phyloP scores from a whole-genome alignment of 2,797 vertebrate species.

The Smutsia gigantea region DNA sequence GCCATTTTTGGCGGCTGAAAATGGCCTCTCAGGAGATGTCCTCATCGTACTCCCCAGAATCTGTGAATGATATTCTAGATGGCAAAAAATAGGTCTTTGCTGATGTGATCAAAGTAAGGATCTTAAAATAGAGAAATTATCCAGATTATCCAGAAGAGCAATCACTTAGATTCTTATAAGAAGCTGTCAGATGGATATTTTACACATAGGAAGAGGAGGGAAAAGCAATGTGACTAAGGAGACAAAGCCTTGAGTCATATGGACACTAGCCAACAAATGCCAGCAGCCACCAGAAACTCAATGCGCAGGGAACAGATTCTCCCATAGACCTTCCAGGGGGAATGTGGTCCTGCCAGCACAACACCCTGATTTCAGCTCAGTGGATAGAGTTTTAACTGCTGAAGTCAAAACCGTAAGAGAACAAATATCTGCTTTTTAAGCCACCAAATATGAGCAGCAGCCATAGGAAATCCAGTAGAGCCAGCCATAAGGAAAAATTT shows the following conservation, averaged over 20 bases:
- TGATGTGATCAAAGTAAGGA: not conserved
- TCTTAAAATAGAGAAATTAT: not conserved
- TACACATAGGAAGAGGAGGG: not conserved
- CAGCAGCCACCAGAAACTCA: not conserved
- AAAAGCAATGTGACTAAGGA: not conserved
- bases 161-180: not conserved
- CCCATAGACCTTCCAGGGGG: not conserved
- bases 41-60: not conserved
- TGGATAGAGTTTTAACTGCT: not conserved
- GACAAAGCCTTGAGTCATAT: not conserved
- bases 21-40: not conserved
- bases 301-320: not conserved
- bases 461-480: not conserved
- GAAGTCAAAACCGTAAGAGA: not conserved
- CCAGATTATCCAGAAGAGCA: not conserved
- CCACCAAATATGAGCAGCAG: not conserved
- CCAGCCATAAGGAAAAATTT: not conserved
- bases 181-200: not conserved
- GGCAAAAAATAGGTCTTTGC: not conserved
- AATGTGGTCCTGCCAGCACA: not conserved
- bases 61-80: not conserved
- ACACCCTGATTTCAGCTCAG: not conserved
- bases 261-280: not conserved
- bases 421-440: not conserved
- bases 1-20: not conserved